These are phyloP conservation scores for Oxyruncus cristatus DNA, from an alignment of 2,113 vertebrate genomes.

Conservation along the genomic window DNA sequence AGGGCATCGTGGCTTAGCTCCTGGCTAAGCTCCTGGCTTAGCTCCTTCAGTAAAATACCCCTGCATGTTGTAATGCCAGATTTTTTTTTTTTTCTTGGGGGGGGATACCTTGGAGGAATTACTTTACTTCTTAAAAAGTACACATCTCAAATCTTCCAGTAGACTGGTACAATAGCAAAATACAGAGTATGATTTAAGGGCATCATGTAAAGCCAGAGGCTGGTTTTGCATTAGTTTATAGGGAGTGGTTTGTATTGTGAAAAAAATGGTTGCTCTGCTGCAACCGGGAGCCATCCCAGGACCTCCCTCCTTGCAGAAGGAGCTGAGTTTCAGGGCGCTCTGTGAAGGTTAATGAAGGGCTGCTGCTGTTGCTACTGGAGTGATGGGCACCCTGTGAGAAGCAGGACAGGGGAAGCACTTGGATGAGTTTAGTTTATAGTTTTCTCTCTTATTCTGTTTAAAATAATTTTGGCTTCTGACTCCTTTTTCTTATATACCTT, in stretches of 20 bases:
- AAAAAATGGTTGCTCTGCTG: background rate
- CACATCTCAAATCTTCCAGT: background rate
- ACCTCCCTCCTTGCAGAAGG: background rate
- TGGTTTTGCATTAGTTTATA: background rate
- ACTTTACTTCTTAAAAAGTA: background rate
- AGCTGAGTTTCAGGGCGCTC: background rate
- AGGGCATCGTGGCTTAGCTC: fast-evolving
- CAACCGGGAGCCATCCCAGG: background rate
- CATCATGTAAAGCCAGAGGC: background rate
- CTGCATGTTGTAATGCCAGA: background rate
- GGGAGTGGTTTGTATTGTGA: background rate
- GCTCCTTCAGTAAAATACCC: background rate
- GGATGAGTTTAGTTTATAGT: background rate
- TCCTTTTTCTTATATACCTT: background rate
- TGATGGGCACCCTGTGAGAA: background rate
- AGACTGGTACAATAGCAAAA: background rate
- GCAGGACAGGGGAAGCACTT: background rate
- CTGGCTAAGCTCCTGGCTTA: background rate
- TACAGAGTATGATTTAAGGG: background rate
- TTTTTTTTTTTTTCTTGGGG: background rate
- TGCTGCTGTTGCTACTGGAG: background rate
- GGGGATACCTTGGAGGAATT: background rate
- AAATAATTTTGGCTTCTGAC: background rate
- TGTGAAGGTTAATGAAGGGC: background rate
- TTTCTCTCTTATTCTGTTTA: background rate